These are phyloP conservation scores for Clusia tigrina DNA, from an alignment of 2,888 invertebrate species.

Conservation along the genomic window DNA sequence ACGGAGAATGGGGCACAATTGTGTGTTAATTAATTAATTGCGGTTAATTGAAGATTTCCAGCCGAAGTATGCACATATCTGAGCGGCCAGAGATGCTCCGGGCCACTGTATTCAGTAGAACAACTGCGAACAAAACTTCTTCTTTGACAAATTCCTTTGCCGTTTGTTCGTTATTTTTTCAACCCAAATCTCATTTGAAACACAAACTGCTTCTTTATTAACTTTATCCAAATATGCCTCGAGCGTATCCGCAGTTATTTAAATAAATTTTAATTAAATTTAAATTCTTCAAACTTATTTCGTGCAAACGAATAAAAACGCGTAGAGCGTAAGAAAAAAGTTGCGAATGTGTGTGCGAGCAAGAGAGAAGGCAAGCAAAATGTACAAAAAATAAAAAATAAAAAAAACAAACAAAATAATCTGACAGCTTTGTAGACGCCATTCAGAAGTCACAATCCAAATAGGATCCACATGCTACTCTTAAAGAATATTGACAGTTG, in stretches of 20 bases:
- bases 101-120: neutral
- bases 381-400: no score
- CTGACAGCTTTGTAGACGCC: no score
- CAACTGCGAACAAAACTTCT: constrained; percentile 7
- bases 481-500: no score
- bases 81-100: neutral
- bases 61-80: neutral
- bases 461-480: no score
- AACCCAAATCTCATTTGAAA: neutral
- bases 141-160: neutral
- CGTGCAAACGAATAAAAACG: neutral
- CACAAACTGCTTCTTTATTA: neutral
- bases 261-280: neutral
- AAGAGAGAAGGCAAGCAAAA: neutral
- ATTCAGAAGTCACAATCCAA: no score
- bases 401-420: neutral
- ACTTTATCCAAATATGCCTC: neutral
- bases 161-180: neutral
- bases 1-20: neutral
- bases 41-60: neutral
- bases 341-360: neutral
- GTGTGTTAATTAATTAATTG: constrained; percentile 8
- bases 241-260: neutral
- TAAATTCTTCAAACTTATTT: neutral
- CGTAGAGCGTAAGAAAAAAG: neutral